These are phyloP conservation scores for Tenualosa ilisha DNA, from an alignment of 2,797 vertebrate genomes.

Conservation along the genomic window DNA sequence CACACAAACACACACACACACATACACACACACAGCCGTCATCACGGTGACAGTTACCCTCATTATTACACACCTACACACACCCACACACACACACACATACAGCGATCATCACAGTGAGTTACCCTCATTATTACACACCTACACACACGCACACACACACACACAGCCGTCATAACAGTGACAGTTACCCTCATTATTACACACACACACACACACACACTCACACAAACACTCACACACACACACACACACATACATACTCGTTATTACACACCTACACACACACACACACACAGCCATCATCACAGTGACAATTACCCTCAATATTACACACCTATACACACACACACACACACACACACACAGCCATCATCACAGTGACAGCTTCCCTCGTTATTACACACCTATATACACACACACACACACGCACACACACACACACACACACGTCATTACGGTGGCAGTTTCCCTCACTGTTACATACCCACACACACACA, in stretches of 20 bases:
- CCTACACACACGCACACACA: conserved; percentile 32
- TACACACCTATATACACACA: no score
- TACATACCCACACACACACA: conserved; percentile 53
- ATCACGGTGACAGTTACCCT: conserved; percentile 72
- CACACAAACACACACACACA: conserved; percentile 46
- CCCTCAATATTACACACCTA: no score
- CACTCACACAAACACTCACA: conserved; percentile 46
- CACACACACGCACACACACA: conserved; percentile 33
- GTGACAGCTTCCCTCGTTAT: no score
- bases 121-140: conserved; percentile 68
- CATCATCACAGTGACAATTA: conserved; percentile 63
- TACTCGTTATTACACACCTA: neutral
- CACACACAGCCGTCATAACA: no score
- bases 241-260: neutral
- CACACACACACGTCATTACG: conserved; percentile 50
- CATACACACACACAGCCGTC: conserved; percentile 60
- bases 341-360: no score
- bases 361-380: no score
- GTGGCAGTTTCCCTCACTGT: conserved; percentile 74
- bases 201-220: neutral
- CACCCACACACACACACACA: conserved; percentile 30
- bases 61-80: conserved; percentile 64
- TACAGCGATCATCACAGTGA: conserved; percentile 66
- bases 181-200: no score
- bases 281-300: conserved; percentile 52